These are phyloP conservation scores for Melanotaenia parkinsoni DNA, from an alignment of 2,797 vertebrate species.

Conservation along the genomic window DNA sequence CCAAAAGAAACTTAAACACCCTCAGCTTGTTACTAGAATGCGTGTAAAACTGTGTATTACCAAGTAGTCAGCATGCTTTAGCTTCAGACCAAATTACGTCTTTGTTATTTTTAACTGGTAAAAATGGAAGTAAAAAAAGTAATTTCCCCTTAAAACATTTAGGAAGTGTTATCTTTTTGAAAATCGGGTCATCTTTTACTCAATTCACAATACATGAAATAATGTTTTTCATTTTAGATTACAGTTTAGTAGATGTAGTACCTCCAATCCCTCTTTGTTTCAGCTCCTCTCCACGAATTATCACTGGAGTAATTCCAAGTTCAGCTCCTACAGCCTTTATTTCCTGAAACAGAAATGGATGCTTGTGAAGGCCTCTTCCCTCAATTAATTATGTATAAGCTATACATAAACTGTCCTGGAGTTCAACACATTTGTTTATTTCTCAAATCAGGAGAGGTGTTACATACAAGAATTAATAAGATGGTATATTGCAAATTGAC, in stretches of 20 bases:
- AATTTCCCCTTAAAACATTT: background rate
- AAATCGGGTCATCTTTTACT: background rate
- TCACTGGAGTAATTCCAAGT: constrained; percentile 89
- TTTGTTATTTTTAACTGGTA: background rate
- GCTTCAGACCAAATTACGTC: background rate
- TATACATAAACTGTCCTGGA: background rate
- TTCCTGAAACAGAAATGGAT: constrained; percentile 84
- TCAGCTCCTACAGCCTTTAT: constrained; percentile 91
- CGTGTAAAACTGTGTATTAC: background rate
- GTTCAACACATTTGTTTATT: background rate
- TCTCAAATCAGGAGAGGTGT: background rate
- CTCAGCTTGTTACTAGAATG: background rate
- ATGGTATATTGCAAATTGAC: background rate
- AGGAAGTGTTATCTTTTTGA: background rate
- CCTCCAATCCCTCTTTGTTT: constrained; percentile 96
- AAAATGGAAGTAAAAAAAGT: background rate
- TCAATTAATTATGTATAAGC: background rate
- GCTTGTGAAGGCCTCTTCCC: background rate
- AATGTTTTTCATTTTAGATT: background rate
- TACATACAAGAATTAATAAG: background rate
- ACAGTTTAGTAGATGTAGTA: constrained; percentile 53
- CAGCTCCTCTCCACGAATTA: constrained; percentile 93
- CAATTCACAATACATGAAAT: background rate
- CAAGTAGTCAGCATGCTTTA: background rate
- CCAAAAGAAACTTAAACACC: background rate